Conservation (phyloP, 2,888 invertebrate species). For the Plagodis pulveraria region DNA sequence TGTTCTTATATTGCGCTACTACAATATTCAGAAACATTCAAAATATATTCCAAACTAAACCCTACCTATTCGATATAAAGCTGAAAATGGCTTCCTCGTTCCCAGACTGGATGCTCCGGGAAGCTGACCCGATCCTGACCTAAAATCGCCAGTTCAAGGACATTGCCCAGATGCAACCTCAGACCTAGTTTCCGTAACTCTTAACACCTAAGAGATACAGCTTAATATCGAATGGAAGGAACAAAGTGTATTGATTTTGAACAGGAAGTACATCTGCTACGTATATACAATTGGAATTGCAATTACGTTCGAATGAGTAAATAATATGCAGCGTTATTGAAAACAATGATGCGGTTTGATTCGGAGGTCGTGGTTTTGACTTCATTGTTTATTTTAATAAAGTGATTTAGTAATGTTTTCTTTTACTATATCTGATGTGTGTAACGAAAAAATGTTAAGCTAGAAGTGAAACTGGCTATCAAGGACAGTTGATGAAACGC, state of each 20-base stretch:
- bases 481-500: too few species aligned
- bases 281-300: constrained; percentile 18
- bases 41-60: neutral
- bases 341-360: constrained; percentile 3
- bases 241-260: constrained; percentile 33
- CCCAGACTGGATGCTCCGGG: constrained; percentile 24
- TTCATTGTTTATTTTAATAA: neutral
- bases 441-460: too few species aligned
- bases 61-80: neutral
- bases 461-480: too few species aligned
- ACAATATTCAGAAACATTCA: neutral
- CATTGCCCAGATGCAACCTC: constrained; percentile 39
- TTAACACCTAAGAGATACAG: constrained; percentile 15
- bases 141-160: constrained; percentile 51
- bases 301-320: constrained; percentile 30
- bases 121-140: constrained; percentile 50
- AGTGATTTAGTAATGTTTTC: too few species aligned
- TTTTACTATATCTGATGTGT: too few species aligned
- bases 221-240: constrained; percentile 5
- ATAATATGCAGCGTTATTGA: constrained; percentile 4
- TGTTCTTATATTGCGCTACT: neutral
- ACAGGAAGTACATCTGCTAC: constrained; percentile 31
- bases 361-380: neutral
- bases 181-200: constrained; percentile 11
- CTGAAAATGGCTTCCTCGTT: constrained; percentile 1